Percentiles rank a stretch among this genome's conserved stretches.
These are phyloP conservation scores for rat (Rattus norvegicus) DNA, from an alignment of 2,113 vertebrate genomes.

Conservation along the genomic window GRCr8 NC_086039.1:71992501-71993000, in stretches of 20 bases:
- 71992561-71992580: background rate
- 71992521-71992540: no score
- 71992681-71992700: background rate
- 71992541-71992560: background rate
- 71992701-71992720: background rate
- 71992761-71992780: background rate
- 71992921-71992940: background rate
- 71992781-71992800: background rate
- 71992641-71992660: background rate
- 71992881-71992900: background rate
- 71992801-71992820: background rate
- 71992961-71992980: background rate
- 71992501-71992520: background rate
- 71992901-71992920: background rate
- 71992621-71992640: background rate
- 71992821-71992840: background rate
- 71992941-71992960: background rate
- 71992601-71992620: background rate
- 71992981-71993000: background rate
- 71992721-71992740: background rate
- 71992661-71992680: background rate
- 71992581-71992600: no score
- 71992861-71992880: background rate
- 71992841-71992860: background rate
- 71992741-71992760: no score